These are phyloP conservation scores for Tetramorium alpestre DNA, from an alignment of 1,140 invertebrate genomes.

Conservation along the genomic window DNA sequence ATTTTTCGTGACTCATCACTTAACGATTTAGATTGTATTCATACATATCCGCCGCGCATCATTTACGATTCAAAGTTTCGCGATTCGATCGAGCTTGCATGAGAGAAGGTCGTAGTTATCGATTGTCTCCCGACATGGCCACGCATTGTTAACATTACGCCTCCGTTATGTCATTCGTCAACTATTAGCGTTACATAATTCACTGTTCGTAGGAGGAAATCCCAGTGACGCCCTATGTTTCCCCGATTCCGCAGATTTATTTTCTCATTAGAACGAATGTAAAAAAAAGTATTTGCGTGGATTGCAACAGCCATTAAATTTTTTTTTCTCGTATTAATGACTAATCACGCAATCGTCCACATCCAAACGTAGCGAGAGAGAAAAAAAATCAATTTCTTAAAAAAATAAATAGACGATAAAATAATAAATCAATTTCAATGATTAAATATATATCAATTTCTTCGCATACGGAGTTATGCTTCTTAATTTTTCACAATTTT, in stretches of 20 bases:
- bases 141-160: constrained; percentile 42
- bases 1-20: neutral
- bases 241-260: neutral
- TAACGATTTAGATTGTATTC: constrained; percentile 20
- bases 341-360: neutral
- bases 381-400: neutral
- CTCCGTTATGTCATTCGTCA: constrained; percentile 45
- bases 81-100: constrained; percentile 4
- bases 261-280: neutral
- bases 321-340: neutral
- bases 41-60: neutral
- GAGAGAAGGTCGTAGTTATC: constrained; percentile 36
- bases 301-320: neutral
- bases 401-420: neutral
- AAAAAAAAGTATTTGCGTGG: neutral
- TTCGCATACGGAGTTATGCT: neutral
- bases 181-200: constrained; percentile 44
- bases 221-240: neutral
- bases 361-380: neutral
- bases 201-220: constrained; percentile 7
- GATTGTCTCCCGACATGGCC: constrained; percentile 45
- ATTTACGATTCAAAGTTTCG: neutral
- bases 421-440: neutral
- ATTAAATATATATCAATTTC: neutral
- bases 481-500: neutral